Conservation (phyloP, 2,888 invertebrate genomes). For the Cistogaster globosa region DNA sequence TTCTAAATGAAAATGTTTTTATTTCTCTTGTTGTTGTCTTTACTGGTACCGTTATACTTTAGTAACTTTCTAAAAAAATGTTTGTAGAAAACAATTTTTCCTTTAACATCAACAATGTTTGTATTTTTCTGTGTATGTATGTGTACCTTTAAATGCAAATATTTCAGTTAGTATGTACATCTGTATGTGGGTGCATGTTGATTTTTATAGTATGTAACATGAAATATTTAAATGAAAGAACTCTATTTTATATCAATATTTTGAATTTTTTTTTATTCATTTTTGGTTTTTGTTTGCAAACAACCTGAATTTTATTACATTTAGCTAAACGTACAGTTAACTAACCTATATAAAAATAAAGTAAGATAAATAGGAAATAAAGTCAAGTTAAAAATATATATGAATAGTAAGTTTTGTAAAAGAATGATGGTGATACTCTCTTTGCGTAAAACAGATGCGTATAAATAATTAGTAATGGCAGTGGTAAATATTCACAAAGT, state of each 20-base stretch:
- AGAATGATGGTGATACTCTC: conserved; percentile 13
- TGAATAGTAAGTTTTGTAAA: conserved; percentile 19
- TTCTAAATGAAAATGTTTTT: too few species aligned
- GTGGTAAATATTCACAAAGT: too few species aligned
- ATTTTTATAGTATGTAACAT: conserved; percentile 5
- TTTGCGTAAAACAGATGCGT: not conserved
- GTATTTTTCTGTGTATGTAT: not conserved
- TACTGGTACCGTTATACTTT: not conserved
- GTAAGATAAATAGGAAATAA: conserved; percentile 29
- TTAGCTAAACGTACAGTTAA: conserved; percentile 17
- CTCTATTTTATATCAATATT: conserved; percentile 39
- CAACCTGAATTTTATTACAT: conserved; percentile 60
- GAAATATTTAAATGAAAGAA: conserved; percentile 8
- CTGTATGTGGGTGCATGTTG: not conserved
- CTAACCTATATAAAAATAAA: not conserved
- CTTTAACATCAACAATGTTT: not conserved
- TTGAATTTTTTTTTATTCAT: not conserved
- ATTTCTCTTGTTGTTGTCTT: not conserved
- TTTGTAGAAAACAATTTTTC: conserved; percentile 7
- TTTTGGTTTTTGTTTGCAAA: conserved; percentile 41
- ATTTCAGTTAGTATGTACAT: not conserved
- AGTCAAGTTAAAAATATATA: conserved; percentile 40
- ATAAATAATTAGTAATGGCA: too few species aligned
- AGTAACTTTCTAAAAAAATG: conserved; percentile 18
- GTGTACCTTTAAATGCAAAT: not conserved